Evolutionary conservation across 1,140 invertebrate genomes (phyloP), one percentile per base, ranked within the genome.

Genomic region (Cherax destructor): DNA sequence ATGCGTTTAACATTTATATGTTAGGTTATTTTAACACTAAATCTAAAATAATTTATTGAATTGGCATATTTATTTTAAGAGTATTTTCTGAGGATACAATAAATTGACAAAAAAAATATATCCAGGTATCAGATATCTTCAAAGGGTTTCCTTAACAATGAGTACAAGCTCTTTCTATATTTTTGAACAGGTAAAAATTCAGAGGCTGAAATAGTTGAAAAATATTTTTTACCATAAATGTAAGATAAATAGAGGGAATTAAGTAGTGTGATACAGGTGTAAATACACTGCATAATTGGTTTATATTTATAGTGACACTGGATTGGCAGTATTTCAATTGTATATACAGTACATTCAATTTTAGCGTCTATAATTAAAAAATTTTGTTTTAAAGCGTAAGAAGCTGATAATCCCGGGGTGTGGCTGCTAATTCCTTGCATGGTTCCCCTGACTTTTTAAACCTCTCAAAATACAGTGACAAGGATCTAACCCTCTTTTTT

Each of bases 1-100:
- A 49, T 85, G 9, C 21, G 30, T 72, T 72, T 85, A 16, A 41
- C n/a, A 30, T 10, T 41, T 50, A 13, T 7, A 74, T n/a, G 69
- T 85, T 85, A 49, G 49, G 47, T 49, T 49, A 50, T n/a, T 69
- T 74, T 85, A 50, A 50, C n/a, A 74, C 21, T 69, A 85, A 69
- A 56, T 84, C n/a, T 50, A 85, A 49, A 9, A 85, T 85, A 74
- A 85, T 85, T 85, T 85, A 85, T 85, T 85, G 18, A 50, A 85
- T 74, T 85, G 83, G 83, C 83, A 50, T 85, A 85, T 85, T 76
- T 85, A 85, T 85, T 85, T 10, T 74, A 74, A 74, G 24, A 30
- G 69, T 74, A 74, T 74, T 74, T 74, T 74, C 7, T 30, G 69
- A 74, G 4, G 7, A 74, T 30, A 74, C 30, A 30, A 74, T 74